Base-by-base conservation (phyloP, 2,797 vertebrate species). In the Gadopsis bispinosus region DNA sequence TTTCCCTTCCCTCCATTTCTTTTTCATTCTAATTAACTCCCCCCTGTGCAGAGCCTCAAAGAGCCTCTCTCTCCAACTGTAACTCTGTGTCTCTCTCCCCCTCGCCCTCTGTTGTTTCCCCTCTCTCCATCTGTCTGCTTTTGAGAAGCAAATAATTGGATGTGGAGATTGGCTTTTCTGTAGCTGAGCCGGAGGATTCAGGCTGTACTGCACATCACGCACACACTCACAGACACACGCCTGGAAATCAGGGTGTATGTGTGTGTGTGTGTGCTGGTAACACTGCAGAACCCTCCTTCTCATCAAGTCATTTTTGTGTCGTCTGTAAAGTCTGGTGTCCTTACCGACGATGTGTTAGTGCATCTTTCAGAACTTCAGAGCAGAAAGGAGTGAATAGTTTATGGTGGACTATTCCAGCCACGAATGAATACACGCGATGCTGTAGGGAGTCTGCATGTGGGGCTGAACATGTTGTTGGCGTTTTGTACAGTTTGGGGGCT, bases 101-200 rank as follows among this genome's bases (percentile, higher is more conserved):
- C 85, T 87, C 83, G 4, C 76, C 75, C 83, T 83, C 79, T 81
- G 66, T 77, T 83, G 80, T 66, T 17, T 65, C 56, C 73, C 41
- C 84, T 82, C 86, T 61, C 87, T 86, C 92, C 87, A 87, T 93
- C 91, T 91, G 89, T 91, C 91, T 90, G 87, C 91, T 92, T 95
- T 94, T 94, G 89, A 95, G 94, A 94, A 91, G 86, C 85, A 94
- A 94, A 94, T 95, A 94, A 96, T 95, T 95, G 92, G 92, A 94
- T 90, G 91, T 90, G 90, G 90, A 94, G 94, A 92, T 91, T 94
- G 92, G 89, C 89, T 92, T 88, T 84, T 90, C 88, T 90, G 83
- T 92, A 87, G 83, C 86, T 85, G 84, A 91, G 91, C 90, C 85
- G 63, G 83, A 90, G 85, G 88, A 93, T 82, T 85, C 88, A 83